Base-by-base conservation (phyloP, 2,113 vertebrate species). In the Laterallus jamaicensis region DNA sequence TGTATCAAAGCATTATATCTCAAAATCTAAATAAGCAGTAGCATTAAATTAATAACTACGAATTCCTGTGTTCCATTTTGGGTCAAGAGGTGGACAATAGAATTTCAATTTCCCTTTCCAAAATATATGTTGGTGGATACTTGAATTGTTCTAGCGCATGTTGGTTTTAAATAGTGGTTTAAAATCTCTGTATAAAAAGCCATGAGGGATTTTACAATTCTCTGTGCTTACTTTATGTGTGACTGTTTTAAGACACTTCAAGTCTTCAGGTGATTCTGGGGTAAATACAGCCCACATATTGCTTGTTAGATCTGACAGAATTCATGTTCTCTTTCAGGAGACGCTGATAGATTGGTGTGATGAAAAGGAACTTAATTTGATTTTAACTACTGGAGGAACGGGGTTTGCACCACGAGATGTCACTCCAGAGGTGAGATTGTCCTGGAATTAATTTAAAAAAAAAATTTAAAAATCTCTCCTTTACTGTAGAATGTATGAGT, bases 311-410 rank as follows among this genome's bases (percentile, higher is more conserved):
- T 80, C 54, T 98, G 90, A 98, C 90, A 91, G 55, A 92, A 88
- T 85, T 97, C 29, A 31, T 97, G 5, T 97, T 96, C 94, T 97
- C 79, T 97, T 97, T 95, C 97, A 99, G 99, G 99, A 99, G 97
- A 99, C 99, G 20, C 98, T 99, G 94, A 98, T 99, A 98, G 99
- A 99, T 96, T 99, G 99, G 99, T 99, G 99, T 94, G 99, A 99
- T 98, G 99, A 99, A 96, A 99, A 99, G 96, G 99, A 99, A 92
- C 98, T 99, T 92, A 99, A 99, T 98, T 99, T 99, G 97, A 99
- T 99, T 97, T 97, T 99, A 97, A 99, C 99, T 97, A 99, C 99
- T 24, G 99, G 99, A 97, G 99, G 99, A 97, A 99, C 99, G 67
- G 99, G 99, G 19, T 99, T 99, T 93, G 99, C 99, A 66, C 99